Percentiles rank a stretch among this genome's conserved stretches.
phyloP scores from a whole-genome alignment of 2,113 vertebrate genomes.

The Platysternon megacephalum region DNA sequence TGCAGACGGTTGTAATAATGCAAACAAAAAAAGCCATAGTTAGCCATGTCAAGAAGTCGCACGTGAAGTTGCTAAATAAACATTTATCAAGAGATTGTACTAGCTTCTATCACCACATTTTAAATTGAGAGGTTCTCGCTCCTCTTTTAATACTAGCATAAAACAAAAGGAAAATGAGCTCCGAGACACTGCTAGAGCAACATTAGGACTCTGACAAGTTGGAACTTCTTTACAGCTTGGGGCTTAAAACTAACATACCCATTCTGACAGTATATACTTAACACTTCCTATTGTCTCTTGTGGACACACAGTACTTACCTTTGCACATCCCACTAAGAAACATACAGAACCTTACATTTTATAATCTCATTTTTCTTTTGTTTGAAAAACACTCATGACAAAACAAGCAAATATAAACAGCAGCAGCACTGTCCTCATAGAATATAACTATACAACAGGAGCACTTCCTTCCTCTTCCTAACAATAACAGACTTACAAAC shows the following conservation, averaged over 20 bases:
- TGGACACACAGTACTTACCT: background rate
- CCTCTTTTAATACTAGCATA: background rate
- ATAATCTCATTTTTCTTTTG: background rate
- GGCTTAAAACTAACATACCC: background rate
- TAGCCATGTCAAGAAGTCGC: background rate
- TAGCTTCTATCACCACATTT: background rate
- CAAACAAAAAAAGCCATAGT: background rate
- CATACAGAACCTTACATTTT: background rate
- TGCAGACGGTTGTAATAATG: fast-evolving
- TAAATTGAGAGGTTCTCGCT: background rate
- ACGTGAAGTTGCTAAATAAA: background rate
- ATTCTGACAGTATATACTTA: background rate
- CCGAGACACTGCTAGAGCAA: background rate
- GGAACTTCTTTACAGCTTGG: background rate
- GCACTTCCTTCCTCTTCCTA: background rate
- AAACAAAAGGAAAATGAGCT: background rate
- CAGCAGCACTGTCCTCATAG: background rate
- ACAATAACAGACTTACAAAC: background rate
- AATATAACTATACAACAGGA: background rate
- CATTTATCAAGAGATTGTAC: background rate
- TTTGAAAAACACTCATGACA: background rate
- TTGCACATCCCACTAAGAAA: background rate
- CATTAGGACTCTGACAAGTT: fast-evolving
- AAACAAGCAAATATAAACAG: background rate
- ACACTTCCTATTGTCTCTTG: background rate